Conservation (phyloP, 2,797 vertebrate genomes). For the Sciaenops ocellatus region DNA sequence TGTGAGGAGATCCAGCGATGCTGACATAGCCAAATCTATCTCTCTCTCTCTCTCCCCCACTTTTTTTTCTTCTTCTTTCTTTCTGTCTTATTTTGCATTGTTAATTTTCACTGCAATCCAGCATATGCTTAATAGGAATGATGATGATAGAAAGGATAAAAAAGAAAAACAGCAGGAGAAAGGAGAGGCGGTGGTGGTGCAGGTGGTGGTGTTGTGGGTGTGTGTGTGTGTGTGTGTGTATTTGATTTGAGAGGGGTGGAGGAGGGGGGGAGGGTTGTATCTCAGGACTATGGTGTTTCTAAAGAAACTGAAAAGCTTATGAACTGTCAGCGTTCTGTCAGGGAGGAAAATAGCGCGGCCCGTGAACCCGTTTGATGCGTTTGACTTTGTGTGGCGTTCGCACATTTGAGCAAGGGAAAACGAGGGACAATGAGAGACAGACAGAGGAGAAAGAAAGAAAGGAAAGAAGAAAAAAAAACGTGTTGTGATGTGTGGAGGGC, state of each 20-base stretch:
- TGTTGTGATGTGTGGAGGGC: conserved; percentile 86
- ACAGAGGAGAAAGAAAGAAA: conserved; percentile 53
- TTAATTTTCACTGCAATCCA: conserved; percentile 92
- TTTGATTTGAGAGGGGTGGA: conserved; percentile 21
- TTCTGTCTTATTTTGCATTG: conserved; percentile 90
- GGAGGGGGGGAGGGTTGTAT: conserved; percentile 42
- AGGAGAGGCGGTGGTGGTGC: conserved; percentile 44
- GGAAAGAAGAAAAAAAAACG: conserved; percentile 17
- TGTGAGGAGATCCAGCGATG: conserved; percentile 72
- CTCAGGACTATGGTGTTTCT: conserved; percentile 78
- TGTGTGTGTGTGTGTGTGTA: conserved; percentile 56
- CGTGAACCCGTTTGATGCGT: conserved; percentile 88
- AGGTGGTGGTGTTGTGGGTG: conserved; percentile 41
- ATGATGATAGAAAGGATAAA: conserved; percentile 93
- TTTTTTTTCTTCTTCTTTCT: conserved; percentile 22
- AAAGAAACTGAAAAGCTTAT: conserved; percentile 87
- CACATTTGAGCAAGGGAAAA: conserved; percentile 87
- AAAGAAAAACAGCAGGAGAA: conserved; percentile 75
- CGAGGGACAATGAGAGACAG: conserved; percentile 73
- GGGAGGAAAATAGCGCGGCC: conserved; percentile 88
- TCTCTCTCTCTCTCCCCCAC: conserved; percentile 25
- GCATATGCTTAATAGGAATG: conserved; percentile 91
- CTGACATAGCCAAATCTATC: conserved; percentile 83
- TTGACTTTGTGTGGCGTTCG: conserved; percentile 93
- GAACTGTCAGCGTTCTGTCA: conserved; percentile 99